phyloP scores from a whole-genome alignment of 2,888 invertebrate genomes.

The Melolontha melolontha region DNA sequence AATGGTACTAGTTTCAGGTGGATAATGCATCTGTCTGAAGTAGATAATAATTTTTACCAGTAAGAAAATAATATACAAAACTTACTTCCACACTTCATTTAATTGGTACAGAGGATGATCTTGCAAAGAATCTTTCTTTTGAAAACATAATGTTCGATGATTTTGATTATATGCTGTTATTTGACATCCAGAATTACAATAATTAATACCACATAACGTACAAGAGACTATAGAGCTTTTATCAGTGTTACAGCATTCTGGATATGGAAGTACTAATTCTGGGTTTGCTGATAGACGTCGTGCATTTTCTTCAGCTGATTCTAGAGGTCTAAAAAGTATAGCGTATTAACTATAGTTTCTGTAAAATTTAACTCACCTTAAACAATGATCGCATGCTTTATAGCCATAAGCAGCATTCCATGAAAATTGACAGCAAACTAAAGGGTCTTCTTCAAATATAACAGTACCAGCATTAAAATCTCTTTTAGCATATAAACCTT shows the following conservation, averaged over 20 bases:
- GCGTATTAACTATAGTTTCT: constrained; percentile 13
- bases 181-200: constrained; percentile 82
- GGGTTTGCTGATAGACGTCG: constrained; percentile 79
- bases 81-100: constrained; percentile 90
- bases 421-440: constrained; percentile 91
- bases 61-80: constrained; percentile 43
- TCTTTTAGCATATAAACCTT: constrained; percentile 82
- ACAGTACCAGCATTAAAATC: constrained; percentile 77
- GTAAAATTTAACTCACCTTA: constrained; percentile 70
- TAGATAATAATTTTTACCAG: not conserved
- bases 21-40: constrained; percentile 88
- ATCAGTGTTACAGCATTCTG: constrained; percentile 74
- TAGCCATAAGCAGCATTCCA: constrained; percentile 94
- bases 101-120: constrained; percentile 82
- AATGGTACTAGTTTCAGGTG: constrained; percentile 92
- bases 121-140: constrained; percentile 68
- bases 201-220: constrained; percentile 79
- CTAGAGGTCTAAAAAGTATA: constrained; percentile 75
- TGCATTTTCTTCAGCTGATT: constrained; percentile 90
- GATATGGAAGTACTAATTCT: constrained; percentile 79
- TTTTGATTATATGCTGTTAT: constrained; percentile 73
- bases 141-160: constrained; percentile 81
- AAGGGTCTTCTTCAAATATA: constrained; percentile 89
- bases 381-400: constrained; percentile 89
- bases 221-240: constrained; percentile 74